A percentile compares a stretch with the other conserved stretches of the same genome.
phyloP scores from a whole-genome alignment of 2,797 vertebrate species.

The Glossophaga mutica region DNA sequence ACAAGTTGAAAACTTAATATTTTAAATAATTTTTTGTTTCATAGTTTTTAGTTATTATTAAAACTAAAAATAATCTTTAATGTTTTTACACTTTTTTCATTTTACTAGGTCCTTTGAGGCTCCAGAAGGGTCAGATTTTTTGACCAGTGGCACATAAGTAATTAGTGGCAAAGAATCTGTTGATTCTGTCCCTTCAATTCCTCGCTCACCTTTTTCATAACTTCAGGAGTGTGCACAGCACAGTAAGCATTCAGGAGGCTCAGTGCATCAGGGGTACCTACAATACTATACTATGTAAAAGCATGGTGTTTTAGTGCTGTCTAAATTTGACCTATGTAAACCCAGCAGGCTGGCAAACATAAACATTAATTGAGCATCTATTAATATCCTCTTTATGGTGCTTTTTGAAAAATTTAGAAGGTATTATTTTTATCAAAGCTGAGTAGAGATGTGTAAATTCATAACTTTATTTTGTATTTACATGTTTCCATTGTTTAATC shows the following conservation, averaged over 20 bases:
- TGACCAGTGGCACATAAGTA: neutral
- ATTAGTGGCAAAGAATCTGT: neutral
- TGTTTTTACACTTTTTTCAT: neutral
- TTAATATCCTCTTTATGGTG: neutral
- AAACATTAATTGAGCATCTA: neutral
- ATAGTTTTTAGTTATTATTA: neutral
- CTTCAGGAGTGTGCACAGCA: neutral
- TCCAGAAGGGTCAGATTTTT: neutral
- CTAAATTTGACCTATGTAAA: slow-evolving; percentile 2
- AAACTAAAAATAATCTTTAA: neutral
- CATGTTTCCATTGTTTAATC: neutral
- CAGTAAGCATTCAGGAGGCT: neutral
- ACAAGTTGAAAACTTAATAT: neutral
- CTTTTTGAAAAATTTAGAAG: neutral
- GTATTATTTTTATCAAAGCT: neutral
- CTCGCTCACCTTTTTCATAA: neutral
- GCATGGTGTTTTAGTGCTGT: neutral
- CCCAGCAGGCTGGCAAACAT: neutral
- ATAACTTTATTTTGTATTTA: neutral
- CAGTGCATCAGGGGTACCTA: neutral
- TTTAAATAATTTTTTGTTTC: no score
- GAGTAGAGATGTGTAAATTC: neutral
- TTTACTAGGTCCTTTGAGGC: neutral
- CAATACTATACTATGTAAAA: neutral
- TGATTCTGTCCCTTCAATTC: neutral